These are phyloP conservation scores for Bombyx mandarina DNA, from an alignment of 1,140 invertebrate species.

Conservation along the genomic window DNA sequence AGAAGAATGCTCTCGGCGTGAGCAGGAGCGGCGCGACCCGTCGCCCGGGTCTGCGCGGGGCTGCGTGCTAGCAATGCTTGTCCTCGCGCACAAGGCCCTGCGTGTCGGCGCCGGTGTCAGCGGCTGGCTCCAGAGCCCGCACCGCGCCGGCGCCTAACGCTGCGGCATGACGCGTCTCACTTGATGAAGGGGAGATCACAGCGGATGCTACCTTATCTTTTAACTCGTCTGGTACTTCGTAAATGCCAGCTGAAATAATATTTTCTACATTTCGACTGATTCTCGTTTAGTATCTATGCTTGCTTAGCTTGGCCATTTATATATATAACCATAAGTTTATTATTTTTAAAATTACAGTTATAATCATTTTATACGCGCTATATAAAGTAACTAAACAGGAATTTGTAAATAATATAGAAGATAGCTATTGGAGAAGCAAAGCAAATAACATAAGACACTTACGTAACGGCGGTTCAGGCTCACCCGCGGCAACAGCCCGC, in stretches of 20 bases:
- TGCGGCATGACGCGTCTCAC: conserved; percentile 45
- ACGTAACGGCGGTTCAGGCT: conserved; percentile 38
- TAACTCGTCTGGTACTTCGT: conserved; percentile 84
- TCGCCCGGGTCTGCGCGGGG: conserved; percentile 1
- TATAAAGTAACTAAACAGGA: too few relatives aligned
- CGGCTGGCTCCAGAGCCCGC: conserved; percentile 82
- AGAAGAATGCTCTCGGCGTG: conserved; percentile 3
- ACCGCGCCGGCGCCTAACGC: conserved; percentile 64
- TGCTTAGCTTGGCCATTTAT: too few relatives aligned
- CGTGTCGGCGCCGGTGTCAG: conserved; percentile 93
- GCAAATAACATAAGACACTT: conserved; percentile 16
- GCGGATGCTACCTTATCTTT: conserved; percentile 78
- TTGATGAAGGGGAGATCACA: conserved; percentile 84
- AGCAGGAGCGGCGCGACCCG: conserved; percentile 1
- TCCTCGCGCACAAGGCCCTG: conserved; percentile 92
- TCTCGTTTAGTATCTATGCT: too few relatives aligned
- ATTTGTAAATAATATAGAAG: too few relatives aligned
- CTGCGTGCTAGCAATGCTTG: conserved; percentile 55
- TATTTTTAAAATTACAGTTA: too few relatives aligned
- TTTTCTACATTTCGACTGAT: not conserved
- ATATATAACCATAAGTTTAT: too few relatives aligned
- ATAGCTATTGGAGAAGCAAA: not conserved
- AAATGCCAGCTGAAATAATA: conserved; percentile 72
- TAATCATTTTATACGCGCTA: too few relatives aligned
- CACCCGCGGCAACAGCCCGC: conserved; percentile 40